Percentiles rank a stretch among this genome's conserved stretches.
phyloP scores from a whole-genome alignment of 2,797 vertebrate genomes.

The Bufotes viridis region DNA sequence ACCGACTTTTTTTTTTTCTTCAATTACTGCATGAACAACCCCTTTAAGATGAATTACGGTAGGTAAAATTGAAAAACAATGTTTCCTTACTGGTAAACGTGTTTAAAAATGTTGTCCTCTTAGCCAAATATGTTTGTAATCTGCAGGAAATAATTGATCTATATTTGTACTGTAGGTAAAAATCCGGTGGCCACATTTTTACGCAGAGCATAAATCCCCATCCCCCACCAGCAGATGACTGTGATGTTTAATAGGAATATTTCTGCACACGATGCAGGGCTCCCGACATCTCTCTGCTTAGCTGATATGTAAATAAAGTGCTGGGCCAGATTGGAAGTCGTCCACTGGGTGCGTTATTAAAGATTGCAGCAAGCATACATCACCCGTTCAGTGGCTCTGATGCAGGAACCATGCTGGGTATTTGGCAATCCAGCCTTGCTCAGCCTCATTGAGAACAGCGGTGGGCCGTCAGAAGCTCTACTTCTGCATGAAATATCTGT shows the following conservation, averaged over 20 bases:
- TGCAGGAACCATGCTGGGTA: constrained; percentile 82
- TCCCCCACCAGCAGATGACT: constrained; percentile 45
- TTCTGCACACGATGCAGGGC: constrained; percentile 53
- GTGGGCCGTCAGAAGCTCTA: constrained; percentile 83
- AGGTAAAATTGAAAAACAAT: background rate
- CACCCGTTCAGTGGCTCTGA: constrained; percentile 81
- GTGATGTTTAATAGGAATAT: constrained; percentile 39
- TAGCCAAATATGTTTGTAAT: background rate
- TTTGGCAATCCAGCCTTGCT: constrained; percentile 84
- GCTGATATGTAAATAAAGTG: constrained; percentile 85
- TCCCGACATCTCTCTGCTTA: constrained; percentile 69
- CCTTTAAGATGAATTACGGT: too few species aligned
- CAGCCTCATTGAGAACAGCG: constrained; percentile 86
- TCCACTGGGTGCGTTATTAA: constrained; percentile 81
- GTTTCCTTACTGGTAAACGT: background rate
- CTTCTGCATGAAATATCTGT: constrained; percentile 88
- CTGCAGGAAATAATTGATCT: background rate
- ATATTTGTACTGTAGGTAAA: background rate
- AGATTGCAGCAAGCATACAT: constrained; percentile 75
- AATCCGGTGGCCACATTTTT: constrained; percentile 12
- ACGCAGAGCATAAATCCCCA: constrained; percentile 24
- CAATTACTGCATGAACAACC: too few species aligned
- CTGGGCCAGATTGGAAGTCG: constrained; percentile 71
- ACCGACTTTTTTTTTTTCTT: too few species aligned
- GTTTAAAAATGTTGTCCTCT: background rate